Conservation (phyloP, 1,140 invertebrate species). For the Cotesia glomerata region DNA sequence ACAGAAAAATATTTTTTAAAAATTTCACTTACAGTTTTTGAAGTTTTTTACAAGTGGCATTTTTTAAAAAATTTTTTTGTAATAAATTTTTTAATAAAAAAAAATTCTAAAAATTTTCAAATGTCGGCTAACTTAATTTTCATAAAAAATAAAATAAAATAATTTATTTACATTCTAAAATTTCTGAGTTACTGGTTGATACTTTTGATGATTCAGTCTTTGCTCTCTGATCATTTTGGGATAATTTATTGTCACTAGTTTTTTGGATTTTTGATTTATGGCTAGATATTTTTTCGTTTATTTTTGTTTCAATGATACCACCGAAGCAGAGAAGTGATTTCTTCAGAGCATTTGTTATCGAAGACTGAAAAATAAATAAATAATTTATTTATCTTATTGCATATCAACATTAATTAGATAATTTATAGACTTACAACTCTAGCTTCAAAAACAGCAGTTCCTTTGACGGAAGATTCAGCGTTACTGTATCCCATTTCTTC, state of each 20-base stretch:
- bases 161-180: no score
- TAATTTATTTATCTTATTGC: background rate
- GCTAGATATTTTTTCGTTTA: constrained; percentile 5
- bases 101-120: no score
- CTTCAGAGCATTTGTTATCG: constrained; percentile 35
- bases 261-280: constrained; percentile 41
- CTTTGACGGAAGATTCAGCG: constrained; percentile 40
- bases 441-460: constrained; percentile 41
- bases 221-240: background rate
- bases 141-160: no score
- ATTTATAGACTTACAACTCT: constrained; percentile 38
- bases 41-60: no score
- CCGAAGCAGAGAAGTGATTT: constrained; percentile 37
- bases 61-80: no score
- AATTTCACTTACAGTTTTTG: no score
- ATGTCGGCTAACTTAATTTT: no score
- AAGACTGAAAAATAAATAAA: constrained; percentile 29
- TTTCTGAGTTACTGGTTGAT: background rate
- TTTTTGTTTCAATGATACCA: constrained; percentile 24
- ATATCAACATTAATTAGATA: no score
- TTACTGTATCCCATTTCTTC: constrained; percentile 46
- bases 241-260: background rate
- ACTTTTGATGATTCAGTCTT: background rate
- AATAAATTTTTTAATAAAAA: no score
- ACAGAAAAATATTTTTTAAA: no score